Base-by-base conservation (phyloP, 2,888 invertebrate species). In the Argynnis bischoffii region DNA sequence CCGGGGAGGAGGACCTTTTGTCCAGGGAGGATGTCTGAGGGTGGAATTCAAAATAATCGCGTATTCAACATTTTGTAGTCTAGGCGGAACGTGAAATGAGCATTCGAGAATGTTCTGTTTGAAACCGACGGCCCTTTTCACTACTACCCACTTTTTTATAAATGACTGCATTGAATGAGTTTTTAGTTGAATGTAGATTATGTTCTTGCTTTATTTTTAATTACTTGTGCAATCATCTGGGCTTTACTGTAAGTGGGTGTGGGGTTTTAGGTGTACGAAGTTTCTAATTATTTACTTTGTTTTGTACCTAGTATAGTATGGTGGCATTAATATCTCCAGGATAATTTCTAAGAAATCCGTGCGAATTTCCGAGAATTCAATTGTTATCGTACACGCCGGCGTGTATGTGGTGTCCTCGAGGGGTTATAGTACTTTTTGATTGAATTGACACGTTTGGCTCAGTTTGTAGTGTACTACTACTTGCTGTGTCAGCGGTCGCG, bases 1-100 rank as follows among this genome's bases (percentile, higher is more conserved):
- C 77, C 66, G 63, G 71, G 68, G 31, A 78, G 78, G 79, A 79
- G 82, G 84, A 86, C 84, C 82, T 81, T 85, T 87, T 82, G 86
- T 87, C 78, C 71, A 59, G 66, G 73, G 74, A 81, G 81, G 79
- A 83, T 82, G 81, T 82, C 78, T 63, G 69, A 69, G 72, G 71
- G 77, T 74, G 64, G 66, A 63, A 57, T 66, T 68, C 70, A 55
- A 73, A 73, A 74, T 73, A 73, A 73, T 73, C 71, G 66, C 63
- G 73, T 70, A 74, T 73, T 73, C 73, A 74, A 71, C 64, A 70
- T 66, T 66, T 67, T 65, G 65, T 67, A 26, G 56, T 47, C 67
- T 56, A 47, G 47, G 41, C 54, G 64, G 41, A 51, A 61, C 48
- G 61, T 51, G 63, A 61, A 69, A 72, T 60, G 70, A 72, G 63